These are phyloP conservation scores for Agrochola lychnidis DNA, from an alignment of 2,888 invertebrate genomes.

Conservation along the genomic window DNA sequence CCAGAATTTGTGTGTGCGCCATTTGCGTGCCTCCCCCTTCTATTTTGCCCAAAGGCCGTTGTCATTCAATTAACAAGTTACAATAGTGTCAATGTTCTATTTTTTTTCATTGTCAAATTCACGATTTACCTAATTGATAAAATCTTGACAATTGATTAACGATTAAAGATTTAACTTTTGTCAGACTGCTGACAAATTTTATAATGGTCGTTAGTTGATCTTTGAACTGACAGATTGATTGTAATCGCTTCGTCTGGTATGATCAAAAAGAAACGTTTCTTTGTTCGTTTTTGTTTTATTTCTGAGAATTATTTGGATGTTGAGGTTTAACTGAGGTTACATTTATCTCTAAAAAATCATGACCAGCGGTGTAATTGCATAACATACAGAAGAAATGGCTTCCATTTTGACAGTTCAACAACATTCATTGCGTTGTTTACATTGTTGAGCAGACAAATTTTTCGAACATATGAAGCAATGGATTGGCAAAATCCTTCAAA, in stretches of 20 bases:
- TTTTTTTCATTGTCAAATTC: slow-evolving; percentile 65
- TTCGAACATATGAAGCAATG: too few species aligned
- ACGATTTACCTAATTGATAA: slow-evolving; percentile 68
- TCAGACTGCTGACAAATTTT: slow-evolving; percentile 70
- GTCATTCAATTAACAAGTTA: slow-evolving; percentile 53
- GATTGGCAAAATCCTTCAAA: too few species aligned
- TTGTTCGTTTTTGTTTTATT: slow-evolving; percentile 45
- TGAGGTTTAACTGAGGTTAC: slow-evolving; percentile 31
- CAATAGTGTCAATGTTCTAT: slow-evolving; percentile 59
- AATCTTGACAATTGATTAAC: slow-evolving; percentile 72
- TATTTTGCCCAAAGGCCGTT: slow-evolving; percentile 60
- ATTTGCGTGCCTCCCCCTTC: slow-evolving; percentile 29
- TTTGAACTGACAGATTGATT: slow-evolving; percentile 64
- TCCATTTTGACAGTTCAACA: too few species aligned
- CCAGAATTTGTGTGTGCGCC: slow-evolving; percentile 1
- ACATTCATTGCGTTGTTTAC: too few species aligned
- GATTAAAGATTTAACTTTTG: slow-evolving; percentile 62
- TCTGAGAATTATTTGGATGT: slow-evolving; percentile 27
- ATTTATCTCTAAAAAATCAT: background rate
- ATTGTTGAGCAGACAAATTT: too few species aligned
- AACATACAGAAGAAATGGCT: too few species aligned
- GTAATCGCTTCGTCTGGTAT: slow-evolving; percentile 55
- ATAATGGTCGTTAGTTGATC: slow-evolving; percentile 57
- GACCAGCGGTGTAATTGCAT: too few species aligned
- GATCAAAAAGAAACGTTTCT: slow-evolving; percentile 42